These are phyloP conservation scores for Danionella cerebrum DNA, from an alignment of 2,113 vertebrate species.

Conservation along the genomic window DNA sequence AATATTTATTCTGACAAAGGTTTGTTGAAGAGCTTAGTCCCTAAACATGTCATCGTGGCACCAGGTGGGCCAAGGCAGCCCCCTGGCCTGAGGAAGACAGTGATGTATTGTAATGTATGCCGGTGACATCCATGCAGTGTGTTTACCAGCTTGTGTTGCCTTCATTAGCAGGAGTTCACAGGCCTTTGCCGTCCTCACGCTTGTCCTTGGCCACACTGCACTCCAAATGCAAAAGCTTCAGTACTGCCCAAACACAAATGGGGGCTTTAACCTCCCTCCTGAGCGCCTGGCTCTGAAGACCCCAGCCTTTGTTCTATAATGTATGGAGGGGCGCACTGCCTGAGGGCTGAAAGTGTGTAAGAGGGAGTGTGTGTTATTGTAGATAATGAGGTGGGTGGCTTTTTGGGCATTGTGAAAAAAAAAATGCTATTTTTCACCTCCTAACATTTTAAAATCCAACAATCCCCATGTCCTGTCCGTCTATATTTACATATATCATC, in stretches of 20 bases:
- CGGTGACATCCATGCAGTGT: conserved; percentile 64
- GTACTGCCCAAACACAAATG: conserved; percentile 40
- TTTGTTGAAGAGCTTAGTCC: background rate
- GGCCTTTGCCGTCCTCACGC: conserved; percentile 62
- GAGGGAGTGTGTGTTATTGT: background rate
- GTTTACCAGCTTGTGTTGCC: conserved; percentile 68
- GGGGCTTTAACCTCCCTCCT: conserved; percentile 36
- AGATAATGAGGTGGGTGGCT: background rate
- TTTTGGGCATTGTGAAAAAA: background rate
- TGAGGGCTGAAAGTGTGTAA: conserved; percentile 20
- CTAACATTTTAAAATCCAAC: background rate
- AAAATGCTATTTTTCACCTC: background rate
- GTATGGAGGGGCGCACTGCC: conserved; percentile 40
- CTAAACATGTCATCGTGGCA: conserved; percentile 21
- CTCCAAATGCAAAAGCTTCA: conserved; percentile 62
- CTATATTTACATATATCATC: background rate
- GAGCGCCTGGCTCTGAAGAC: conserved; percentile 34
- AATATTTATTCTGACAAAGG: no score
- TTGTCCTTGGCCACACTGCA: conserved; percentile 68
- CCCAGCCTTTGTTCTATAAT: conserved; percentile 52
- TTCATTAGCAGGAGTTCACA: conserved; percentile 73
- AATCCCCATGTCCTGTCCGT: background rate
- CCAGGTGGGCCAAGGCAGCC: conserved; percentile 49
- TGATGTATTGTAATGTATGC: conserved; percentile 79
- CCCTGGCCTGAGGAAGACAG: conserved; percentile 60